phyloP scores from a whole-genome alignment of 2,888 invertebrate genomes.

The Melolontha melolontha region DNA sequence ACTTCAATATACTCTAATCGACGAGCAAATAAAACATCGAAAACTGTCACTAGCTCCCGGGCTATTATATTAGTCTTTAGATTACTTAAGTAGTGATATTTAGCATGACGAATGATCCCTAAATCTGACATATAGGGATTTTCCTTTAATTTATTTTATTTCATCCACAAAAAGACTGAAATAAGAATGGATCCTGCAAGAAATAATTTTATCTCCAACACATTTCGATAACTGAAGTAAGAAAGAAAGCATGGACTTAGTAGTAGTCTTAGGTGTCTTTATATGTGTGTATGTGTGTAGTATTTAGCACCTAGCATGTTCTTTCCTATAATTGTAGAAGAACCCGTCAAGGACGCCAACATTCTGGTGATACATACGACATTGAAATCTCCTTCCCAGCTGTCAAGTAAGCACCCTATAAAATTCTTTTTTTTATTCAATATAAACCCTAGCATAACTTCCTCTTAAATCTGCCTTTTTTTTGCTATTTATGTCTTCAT shows the following conservation, averaged over 20 bases:
- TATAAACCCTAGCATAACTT: slow-evolving; percentile 23
- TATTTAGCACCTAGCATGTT: slow-evolving; percentile 61
- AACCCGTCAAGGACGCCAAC: slow-evolving; percentile 85
- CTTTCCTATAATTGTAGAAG: slow-evolving; percentile 75
- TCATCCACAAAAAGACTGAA: not conserved
- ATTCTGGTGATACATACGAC: slow-evolving; percentile 90
- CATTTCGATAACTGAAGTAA: not conserved
- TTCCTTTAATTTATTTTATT: slow-evolving; percentile 4
- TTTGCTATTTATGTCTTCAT: slow-evolving; percentile 23
- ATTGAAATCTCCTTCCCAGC: slow-evolving; percentile 93
- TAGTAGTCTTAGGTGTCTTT: slow-evolving; percentile 47
- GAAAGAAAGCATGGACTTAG: slow-evolving; percentile 49
- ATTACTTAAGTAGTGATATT: slow-evolving; percentile 20
- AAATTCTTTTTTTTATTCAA: slow-evolving; percentile 6
- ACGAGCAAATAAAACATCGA: too few species aligned
- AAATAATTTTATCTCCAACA: not conserved
- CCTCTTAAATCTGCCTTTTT: slow-evolving; percentile 16
- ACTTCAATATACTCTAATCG: too few species aligned
- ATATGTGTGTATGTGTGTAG: slow-evolving; percentile 60
- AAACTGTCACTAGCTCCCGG: too few species aligned
- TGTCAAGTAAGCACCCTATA: slow-evolving; percentile 79
- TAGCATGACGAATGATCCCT: slow-evolving; percentile 31
- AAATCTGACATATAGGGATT: slow-evolving; percentile 9
- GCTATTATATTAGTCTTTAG: not conserved
- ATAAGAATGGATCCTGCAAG: not conserved